Evolutionary conservation across 2,888 invertebrate species (phyloP).

Genomic region (Sicus ferrugineus): DNA sequence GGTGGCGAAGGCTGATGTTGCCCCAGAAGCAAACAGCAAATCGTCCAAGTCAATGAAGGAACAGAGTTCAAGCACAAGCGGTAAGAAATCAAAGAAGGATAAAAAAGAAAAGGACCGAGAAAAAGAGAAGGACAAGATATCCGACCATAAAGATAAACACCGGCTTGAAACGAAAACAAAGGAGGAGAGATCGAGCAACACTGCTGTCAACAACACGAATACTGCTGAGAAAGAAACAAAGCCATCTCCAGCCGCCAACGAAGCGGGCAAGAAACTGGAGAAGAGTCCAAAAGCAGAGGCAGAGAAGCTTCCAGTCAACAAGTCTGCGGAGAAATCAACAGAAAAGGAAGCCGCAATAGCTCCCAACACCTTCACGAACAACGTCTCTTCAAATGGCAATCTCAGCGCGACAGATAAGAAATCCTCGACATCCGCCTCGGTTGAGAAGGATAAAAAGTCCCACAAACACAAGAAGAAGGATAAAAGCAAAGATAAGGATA

Average conservation of each 20-base stretch:
- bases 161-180: constrained; percentile 37
- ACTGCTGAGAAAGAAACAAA: constrained; percentile 37
- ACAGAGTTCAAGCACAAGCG: constrained; percentile 53
- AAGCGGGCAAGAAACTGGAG: constrained; percentile 31
- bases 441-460: constrained; percentile 65
- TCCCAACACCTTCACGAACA: constrained; percentile 19
- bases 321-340: constrained; percentile 43
- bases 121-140: constrained; percentile 70
- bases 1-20: constrained; percentile 43
- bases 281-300: constrained; percentile 36
- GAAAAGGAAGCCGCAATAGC: constrained; percentile 45
- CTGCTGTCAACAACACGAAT: constrained; percentile 36
- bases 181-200: constrained; percentile 14
- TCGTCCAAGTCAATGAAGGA: constrained; percentile 37
- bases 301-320: constrained; percentile 40
- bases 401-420: constrained; percentile 42
- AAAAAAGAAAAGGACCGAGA: constrained; percentile 72
- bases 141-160: constrained; percentile 58
- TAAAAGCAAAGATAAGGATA: constrained; percentile 73
- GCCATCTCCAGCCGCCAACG: constrained; percentile 16
- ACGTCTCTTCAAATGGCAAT: constrained; percentile 38
- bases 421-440: constrained; percentile 54
- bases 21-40: constrained; percentile 34
- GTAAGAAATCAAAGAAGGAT: constrained; percentile 67
- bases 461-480: constrained; percentile 74